Percentiles rank a stretch among this genome's conserved stretches.
phyloP scores from a whole-genome alignment of 1,140 invertebrate genomes.

The Campoletis sonorensis region DNA sequence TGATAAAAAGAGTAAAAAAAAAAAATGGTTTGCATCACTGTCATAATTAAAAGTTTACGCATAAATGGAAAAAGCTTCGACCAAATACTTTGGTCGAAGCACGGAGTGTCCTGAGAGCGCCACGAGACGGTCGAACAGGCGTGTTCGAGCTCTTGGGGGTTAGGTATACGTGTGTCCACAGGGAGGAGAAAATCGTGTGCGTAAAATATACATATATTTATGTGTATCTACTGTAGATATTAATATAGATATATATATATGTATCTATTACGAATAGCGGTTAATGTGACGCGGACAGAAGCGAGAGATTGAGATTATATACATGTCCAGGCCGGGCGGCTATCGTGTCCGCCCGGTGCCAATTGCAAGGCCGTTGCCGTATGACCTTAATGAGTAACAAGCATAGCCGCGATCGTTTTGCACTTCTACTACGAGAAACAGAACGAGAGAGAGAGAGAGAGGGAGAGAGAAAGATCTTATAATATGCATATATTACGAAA shows the following conservation, averaged over 20 bases:
- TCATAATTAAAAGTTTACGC: too few species aligned
- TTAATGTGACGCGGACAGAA: background rate
- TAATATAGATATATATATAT: background rate
- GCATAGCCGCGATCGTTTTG: slow-evolving; percentile 49
- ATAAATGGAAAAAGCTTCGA: too few species aligned
- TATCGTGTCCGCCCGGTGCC: slow-evolving; percentile 53
- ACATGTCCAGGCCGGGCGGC: slow-evolving; percentile 23
- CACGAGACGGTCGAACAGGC: background rate
- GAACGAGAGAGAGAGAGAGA: background rate
- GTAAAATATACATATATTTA: background rate
- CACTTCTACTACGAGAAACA: slow-evolving; percentile 18
- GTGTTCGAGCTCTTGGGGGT: background rate
- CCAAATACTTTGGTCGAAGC: background rate
- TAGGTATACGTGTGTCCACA: background rate
- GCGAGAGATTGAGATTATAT: slow-evolving; percentile 27
- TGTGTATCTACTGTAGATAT: too few species aligned
- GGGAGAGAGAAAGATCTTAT: background rate
- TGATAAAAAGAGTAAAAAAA: too few species aligned
- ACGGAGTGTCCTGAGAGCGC: background rate
- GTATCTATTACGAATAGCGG: background rate
- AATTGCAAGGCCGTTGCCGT: slow-evolving; percentile 68
- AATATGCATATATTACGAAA: background rate
- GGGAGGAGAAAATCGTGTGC: slow-evolving; percentile 49
- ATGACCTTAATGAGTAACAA: slow-evolving; percentile 72
- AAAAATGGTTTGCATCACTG: too few species aligned